Conservation (phyloP, 2,888 invertebrate genomes). For the Dinocampus coccinellae region DNA sequence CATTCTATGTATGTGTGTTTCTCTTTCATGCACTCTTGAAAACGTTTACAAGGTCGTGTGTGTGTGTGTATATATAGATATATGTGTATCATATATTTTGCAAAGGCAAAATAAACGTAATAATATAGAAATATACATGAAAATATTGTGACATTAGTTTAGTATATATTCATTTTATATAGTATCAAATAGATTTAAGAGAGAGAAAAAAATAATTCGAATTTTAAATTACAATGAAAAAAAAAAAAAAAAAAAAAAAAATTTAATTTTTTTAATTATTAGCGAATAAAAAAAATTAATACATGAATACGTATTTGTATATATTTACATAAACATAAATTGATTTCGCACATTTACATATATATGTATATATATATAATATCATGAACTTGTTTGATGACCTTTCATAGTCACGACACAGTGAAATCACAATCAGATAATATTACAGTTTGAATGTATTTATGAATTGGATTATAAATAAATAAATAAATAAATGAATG, state of each 20-base stretch:
- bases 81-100: too few species aligned
- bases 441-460: background rate
- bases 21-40: background rate
- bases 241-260: background rate
- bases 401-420: background rate
- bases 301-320: too few species aligned
- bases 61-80: too few species aligned
- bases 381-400: background rate
- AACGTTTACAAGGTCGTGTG: slow-evolving; percentile 28
- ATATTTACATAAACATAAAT: too few species aligned
- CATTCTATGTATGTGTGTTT: background rate
- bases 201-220: background rate
- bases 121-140: too few species aligned
- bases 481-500: background rate
- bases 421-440: background rate
- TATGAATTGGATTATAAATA: background rate
- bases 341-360: background rate
- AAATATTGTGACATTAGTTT: too few species aligned
- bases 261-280: too few species aligned
- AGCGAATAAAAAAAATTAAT: too few species aligned
- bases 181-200: too few species aligned
- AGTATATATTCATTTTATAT: too few species aligned
- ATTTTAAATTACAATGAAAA: background rate
- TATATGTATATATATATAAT: background rate
- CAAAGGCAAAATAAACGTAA: too few species aligned